These are phyloP conservation scores for Drosophila nr. medialis DNA, from an alignment of 2,888 invertebrate species.

Conservation along the genomic window DNA sequence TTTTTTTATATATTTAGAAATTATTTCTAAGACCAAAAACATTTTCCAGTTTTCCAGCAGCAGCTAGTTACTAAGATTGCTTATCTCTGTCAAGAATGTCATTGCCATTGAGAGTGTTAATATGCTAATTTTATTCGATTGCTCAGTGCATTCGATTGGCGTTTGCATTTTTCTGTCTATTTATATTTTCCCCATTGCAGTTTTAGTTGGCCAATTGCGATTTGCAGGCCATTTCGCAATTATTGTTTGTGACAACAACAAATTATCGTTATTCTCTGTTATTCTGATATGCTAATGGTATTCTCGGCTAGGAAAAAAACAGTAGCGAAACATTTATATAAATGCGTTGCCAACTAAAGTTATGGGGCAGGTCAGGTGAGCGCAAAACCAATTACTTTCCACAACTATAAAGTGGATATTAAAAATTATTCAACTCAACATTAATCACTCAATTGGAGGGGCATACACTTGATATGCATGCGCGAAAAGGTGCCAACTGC, in stretches of 20 bases:
- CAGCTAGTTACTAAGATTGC: background rate
- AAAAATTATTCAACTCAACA: constrained; percentile 42
- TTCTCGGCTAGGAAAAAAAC: too few relatives aligned
- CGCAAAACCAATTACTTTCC: constrained; percentile 25
- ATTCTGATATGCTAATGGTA: too few relatives aligned
- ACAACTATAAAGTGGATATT: constrained; percentile 24
- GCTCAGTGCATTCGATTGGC: constrained; percentile 35
- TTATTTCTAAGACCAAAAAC: background rate
- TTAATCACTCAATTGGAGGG: constrained; percentile 25
- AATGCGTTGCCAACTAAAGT: constrained; percentile 4
- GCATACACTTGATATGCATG: constrained; percentile 48
- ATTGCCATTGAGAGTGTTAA: constrained; percentile 23
- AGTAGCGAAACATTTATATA: constrained; percentile 12
- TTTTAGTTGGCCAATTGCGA: constrained; percentile 26
- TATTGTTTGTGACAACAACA: constrained; percentile 35
- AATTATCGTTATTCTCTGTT: constrained; percentile 13
- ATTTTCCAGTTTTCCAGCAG: background rate
- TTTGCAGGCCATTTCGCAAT: constrained; percentile 37
- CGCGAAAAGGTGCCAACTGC: constrained; percentile 19
- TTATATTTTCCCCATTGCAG: constrained; percentile 19
- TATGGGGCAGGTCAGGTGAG: constrained; percentile 24
- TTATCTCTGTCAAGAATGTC: constrained; percentile 14
- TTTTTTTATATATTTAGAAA: background rate
- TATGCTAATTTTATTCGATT: constrained; percentile 26
- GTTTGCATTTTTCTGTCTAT: constrained; percentile 16